phyloP scores from a whole-genome alignment of 1,140 invertebrate genomes.

The Anastrepha obliqua region DNA sequence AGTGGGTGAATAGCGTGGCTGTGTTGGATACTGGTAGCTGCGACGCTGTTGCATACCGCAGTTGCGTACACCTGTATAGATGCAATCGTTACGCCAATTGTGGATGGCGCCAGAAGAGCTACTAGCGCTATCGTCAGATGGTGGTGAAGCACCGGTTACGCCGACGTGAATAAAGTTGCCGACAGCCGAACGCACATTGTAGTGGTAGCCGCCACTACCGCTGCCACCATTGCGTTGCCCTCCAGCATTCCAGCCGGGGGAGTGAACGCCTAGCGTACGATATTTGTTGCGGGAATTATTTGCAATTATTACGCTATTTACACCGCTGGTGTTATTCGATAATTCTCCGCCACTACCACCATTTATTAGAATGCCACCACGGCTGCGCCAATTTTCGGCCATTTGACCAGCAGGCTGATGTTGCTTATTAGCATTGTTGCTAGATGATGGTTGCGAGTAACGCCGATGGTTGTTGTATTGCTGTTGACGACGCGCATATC shows the following conservation, averaged over 20 bases:
- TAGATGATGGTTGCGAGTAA: neutral
- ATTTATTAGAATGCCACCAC: conserved; percentile 63
- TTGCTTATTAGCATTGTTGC: conserved; percentile 51
- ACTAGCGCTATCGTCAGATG: conserved; percentile 61
- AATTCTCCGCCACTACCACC: conserved; percentile 64
- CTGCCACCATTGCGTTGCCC: conserved; percentile 8
- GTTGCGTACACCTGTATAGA: conserved; percentile 63
- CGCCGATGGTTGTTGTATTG: conserved; percentile 30
- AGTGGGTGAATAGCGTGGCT: conserved; percentile 50
- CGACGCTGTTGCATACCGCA: conserved; percentile 62
- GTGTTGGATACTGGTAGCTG: conserved; percentile 56
- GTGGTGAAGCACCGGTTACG: conserved; percentile 66
- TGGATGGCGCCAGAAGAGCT: conserved; percentile 60
- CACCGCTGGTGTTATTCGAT: conserved; percentile 54
- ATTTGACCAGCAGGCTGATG: conserved; percentile 60
- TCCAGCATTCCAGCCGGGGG: conserved; percentile 4
- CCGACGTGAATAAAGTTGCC: conserved; percentile 63
- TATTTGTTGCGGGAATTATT: conserved; percentile 56
- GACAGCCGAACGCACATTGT: conserved; percentile 40
- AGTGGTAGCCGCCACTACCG: neutral
- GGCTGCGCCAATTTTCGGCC: conserved; percentile 71
- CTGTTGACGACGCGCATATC: conserved; percentile 21
- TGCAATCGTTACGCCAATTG: conserved; percentile 72
- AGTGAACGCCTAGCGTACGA: neutral
- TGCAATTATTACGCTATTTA: conserved; percentile 27